A percentile compares a stretch with the other conserved stretches of the same genome.
Evolutionary conservation across 2,888 invertebrate species (phyloP).

Genomic region (Trachelus tabidus): DNA sequence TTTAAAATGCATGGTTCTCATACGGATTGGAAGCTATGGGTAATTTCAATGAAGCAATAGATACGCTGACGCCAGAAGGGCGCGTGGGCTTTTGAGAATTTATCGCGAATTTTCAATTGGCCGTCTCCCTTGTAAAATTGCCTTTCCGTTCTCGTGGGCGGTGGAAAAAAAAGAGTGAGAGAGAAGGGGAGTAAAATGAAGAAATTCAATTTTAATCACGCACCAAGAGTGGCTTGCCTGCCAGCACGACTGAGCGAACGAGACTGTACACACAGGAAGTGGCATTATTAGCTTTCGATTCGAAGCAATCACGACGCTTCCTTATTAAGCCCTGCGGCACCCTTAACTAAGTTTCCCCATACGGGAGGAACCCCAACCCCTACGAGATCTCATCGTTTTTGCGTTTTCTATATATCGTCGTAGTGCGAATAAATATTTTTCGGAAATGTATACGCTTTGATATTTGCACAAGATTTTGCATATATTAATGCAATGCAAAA

Average conservation of each 20-base stretch:
- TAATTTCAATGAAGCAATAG: too few species aligned
- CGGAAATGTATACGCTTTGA: not conserved
- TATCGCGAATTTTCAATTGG: too few species aligned
- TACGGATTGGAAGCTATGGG: too few species aligned
- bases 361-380: slow-evolving; percentile 2
- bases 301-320: slow-evolving; percentile 29
- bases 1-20: too few species aligned
- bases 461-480: not conserved
- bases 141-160: not conserved
- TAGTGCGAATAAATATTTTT: slow-evolving; percentile 5
- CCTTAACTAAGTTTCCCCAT: slow-evolving; percentile 20
- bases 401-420: slow-evolving; percentile 23
- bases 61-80: too few species aligned
- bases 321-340: slow-evolving; percentile 36
- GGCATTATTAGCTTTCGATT: slow-evolving; percentile 52
- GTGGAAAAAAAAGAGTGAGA: not conserved
- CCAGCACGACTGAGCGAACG: slow-evolving; percentile 22
- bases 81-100: too few species aligned
- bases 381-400: slow-evolving; percentile 1
- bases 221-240: not conserved
- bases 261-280: slow-evolving; percentile 45
- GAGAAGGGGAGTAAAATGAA: not conserved
- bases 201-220: slow-evolving; percentile 1
- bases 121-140: not conserved
- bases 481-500: not conserved